phyloP scores from a whole-genome alignment of 30 jellyfish, hydroid and myxozoan species.

The Pseudorhiza aurosa region DNA sequence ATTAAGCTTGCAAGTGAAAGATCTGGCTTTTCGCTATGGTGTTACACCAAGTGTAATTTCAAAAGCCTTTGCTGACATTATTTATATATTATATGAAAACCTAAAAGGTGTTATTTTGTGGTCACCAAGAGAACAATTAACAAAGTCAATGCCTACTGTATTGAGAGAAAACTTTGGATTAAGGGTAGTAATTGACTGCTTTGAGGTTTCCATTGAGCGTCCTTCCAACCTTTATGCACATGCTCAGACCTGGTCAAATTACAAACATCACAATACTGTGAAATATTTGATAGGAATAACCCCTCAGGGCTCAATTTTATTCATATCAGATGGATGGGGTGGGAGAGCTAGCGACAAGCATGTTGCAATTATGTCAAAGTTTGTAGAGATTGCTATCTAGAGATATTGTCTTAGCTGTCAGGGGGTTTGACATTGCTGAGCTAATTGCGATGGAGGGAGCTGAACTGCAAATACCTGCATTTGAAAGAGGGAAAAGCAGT shows the following conservation, averaged over 20 bases:
- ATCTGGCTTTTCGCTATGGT: slow-evolving; percentile 1
- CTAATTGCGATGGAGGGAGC: slow-evolving; percentile 24
- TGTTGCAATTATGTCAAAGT: slow-evolving; percentile 9
- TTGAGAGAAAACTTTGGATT: slow-evolving; percentile 30
- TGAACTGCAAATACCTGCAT: slow-evolving; percentile 10
- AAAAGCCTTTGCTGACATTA: slow-evolving; percentile 1
- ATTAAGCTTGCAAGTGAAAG: slow-evolving; percentile 3
- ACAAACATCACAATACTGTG: slow-evolving; percentile 39
- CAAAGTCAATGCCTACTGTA: slow-evolving; percentile 27
- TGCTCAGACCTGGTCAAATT: slow-evolving; percentile 44
- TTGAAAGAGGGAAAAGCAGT: slow-evolving; percentile 46
- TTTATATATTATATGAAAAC: not conserved
- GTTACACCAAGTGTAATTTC: slow-evolving; percentile 18
- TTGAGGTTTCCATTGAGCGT: slow-evolving; percentile 52
- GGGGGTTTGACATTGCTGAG: slow-evolving; percentile 26
- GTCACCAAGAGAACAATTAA: slow-evolving; percentile 30
- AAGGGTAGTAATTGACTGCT: slow-evolving; percentile 36
- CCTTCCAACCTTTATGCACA: slow-evolving; percentile 34
- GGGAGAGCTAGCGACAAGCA: slow-evolving; percentile 43
- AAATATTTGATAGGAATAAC: slow-evolving; percentile 48
- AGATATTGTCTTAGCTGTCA: slow-evolving; percentile 37
- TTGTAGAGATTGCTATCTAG: slow-evolving; percentile 31
- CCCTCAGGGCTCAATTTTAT: slow-evolving; percentile 55
- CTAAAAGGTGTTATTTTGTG: not conserved
- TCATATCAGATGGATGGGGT: slow-evolving; percentile 57